Conservation (phyloP, 2,888 invertebrate species). For the Cryptocephalus moraei region DNA sequence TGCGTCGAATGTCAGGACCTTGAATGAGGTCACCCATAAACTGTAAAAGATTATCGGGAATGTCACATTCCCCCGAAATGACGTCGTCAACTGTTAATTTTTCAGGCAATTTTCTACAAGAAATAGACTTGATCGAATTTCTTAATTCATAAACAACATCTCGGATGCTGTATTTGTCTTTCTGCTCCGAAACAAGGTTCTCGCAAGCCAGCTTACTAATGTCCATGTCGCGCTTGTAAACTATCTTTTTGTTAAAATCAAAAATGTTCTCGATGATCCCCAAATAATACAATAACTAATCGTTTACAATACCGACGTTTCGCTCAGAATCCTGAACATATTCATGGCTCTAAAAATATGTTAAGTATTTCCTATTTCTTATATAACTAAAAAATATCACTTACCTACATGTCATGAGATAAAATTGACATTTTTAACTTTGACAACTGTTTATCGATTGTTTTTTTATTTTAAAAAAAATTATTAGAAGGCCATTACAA, state of each 20-base stretch:
- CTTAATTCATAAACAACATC: background rate
- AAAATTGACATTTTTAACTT: too few species aligned
- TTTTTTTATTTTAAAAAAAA: too few species aligned
- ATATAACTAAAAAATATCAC: too few species aligned
- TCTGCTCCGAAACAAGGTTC: background rate
- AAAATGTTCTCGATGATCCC: too few species aligned
- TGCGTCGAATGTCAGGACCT: background rate
- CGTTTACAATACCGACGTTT: too few species aligned
- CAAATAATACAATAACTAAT: too few species aligned
- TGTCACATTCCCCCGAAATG: background rate
- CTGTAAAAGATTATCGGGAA: background rate
- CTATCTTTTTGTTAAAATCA: conserved; percentile 17
- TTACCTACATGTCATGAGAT: too few species aligned
- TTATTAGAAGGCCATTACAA: too few species aligned
- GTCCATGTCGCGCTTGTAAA: conserved; percentile 19
- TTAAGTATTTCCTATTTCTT: too few species aligned
- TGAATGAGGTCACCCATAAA: background rate
- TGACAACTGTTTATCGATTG: too few species aligned
- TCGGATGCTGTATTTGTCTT: background rate
- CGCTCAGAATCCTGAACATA: too few species aligned
- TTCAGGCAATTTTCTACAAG: background rate
- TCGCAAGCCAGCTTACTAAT: conserved; percentile 14
- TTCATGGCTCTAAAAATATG: too few species aligned
- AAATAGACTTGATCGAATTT: background rate
- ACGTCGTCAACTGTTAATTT: background rate